Conservation (phyloP, 2,797 vertebrate species). For the Cygnus olor region DNA sequence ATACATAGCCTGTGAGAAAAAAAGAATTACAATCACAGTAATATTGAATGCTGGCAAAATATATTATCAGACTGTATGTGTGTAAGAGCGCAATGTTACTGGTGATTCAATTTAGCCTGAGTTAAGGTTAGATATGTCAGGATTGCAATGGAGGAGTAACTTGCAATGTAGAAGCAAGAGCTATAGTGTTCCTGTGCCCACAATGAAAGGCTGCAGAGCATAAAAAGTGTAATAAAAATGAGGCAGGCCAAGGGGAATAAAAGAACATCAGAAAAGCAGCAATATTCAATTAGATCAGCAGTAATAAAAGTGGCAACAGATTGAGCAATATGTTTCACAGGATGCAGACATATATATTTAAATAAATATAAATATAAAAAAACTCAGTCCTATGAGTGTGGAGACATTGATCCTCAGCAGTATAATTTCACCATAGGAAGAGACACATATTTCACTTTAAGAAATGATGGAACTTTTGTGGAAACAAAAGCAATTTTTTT, state of each 20-base stretch:
- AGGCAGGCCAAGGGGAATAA: background rate
- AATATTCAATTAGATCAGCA: background rate
- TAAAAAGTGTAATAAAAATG: constrained; percentile 21
- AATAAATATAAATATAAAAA: background rate
- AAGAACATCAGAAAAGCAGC: background rate
- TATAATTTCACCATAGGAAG: background rate
- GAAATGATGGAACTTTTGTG: background rate
- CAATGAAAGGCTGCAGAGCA: background rate
- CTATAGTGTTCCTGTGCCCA: background rate
- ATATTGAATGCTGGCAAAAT: constrained; percentile 13
- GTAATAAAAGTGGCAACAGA: constrained; percentile 1
- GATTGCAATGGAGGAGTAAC: background rate
- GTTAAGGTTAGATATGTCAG: constrained; percentile 6
- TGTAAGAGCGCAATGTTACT: background rate
- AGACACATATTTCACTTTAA: background rate
- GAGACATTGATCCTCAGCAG: background rate
- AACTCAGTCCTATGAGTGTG: background rate
- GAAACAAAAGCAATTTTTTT: background rate
- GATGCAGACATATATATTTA: background rate
- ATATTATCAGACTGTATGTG: background rate
- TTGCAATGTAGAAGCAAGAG: background rate
- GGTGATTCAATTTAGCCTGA: constrained; percentile 13
- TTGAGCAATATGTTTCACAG: background rate
- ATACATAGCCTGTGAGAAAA: background rate
- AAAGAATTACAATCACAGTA: background rate